Conservation (phyloP, 1,140 invertebrate species). For the Mylabris phalerata region DNA sequence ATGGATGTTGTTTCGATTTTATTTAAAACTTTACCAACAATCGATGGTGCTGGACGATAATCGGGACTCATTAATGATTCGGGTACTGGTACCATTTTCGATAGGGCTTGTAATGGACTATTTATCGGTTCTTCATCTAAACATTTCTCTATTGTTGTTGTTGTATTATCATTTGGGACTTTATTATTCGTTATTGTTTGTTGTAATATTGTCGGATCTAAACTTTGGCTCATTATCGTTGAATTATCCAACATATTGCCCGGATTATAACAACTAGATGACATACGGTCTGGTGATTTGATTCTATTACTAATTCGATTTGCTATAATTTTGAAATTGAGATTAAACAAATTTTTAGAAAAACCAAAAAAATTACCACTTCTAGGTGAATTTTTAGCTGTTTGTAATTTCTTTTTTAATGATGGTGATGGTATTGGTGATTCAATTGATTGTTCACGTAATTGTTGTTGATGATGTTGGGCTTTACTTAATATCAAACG, state of each 20-base stretch:
- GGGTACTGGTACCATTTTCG: conserved; percentile 77
- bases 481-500: conserved; percentile 80
- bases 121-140: conserved; percentile 40
- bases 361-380: conserved; percentile 35
- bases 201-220: conserved; percentile 45
- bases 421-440: conserved; percentile 36
- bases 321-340: conserved; percentile 33
- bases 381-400: conserved; percentile 49
- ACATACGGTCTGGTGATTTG: conserved; percentile 65
- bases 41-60: conserved; percentile 50
- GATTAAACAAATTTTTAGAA: conserved; percentile 2
- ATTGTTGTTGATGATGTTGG: conserved; percentile 78
- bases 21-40: conserved; percentile 8
- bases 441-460: conserved; percentile 50
- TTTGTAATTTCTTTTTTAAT: conserved; percentile 33
- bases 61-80: conserved; percentile 80
- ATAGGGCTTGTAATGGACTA: conserved; percentile 69
- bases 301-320: conserved; percentile 44
- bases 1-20: conserved; percentile 29
- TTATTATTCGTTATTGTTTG: conserved; percentile 26
- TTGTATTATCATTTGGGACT: conserved; percentile 2
- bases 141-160: conserved; percentile 10
- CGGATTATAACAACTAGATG: conserved; percentile 56
- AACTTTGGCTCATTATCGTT: conserved; percentile 56
- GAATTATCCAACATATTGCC: conserved; percentile 34